These are phyloP conservation scores for Caenorhabditis sinica DNA, from an alignment of 2,888 invertebrate genomes.

Conservation along the genomic window DNA sequence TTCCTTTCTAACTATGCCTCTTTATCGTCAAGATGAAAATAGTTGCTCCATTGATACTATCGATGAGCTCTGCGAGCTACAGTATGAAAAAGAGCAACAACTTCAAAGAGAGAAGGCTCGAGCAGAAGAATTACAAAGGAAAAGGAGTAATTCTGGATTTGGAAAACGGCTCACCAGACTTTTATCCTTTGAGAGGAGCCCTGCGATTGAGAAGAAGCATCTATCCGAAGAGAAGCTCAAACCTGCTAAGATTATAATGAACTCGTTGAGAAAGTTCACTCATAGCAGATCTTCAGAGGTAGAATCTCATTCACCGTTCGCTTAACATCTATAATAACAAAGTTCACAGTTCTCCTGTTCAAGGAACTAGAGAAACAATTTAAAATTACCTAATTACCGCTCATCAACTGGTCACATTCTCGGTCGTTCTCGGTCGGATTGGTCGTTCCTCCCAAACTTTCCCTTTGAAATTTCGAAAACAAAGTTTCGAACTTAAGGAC, in stretches of 20 bases:
- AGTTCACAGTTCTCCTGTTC: slow-evolving; percentile 15
- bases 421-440: no score
- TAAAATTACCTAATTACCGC: slow-evolving; percentile 12
- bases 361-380: slow-evolving; percentile 21
- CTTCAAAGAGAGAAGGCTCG: slow-evolving; percentile 30
- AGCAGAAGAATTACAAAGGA: slow-evolving; percentile 31
- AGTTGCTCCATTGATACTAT: slow-evolving; percentile 60
- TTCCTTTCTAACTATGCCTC: slow-evolving; percentile 26
- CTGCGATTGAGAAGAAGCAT: slow-evolving; percentile 3
- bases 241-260: slow-evolving; percentile 29
- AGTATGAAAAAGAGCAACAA: slow-evolving; percentile 53
- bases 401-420: slow-evolving; percentile 26
- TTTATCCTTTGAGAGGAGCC: slow-evolving; percentile 43
- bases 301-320: neutral
- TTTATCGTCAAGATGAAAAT: slow-evolving; percentile 36
- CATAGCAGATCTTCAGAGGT: slow-evolving; percentile 54
- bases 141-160: slow-evolving; percentile 42
- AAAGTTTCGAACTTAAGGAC: slow-evolving; percentile 20
- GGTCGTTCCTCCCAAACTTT: neutral
- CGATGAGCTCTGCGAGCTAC: slow-evolving; percentile 62
- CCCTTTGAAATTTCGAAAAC: slow-evolving; percentile 13
- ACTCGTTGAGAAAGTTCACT: slow-evolving; percentile 43
- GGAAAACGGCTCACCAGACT: slow-evolving; percentile 52
- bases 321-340: no score
- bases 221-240: slow-evolving; percentile 14